These are phyloP conservation scores for Coenonympha arcania DNA, from an alignment of 2,888 invertebrate species.

Conservation along the genomic window DNA sequence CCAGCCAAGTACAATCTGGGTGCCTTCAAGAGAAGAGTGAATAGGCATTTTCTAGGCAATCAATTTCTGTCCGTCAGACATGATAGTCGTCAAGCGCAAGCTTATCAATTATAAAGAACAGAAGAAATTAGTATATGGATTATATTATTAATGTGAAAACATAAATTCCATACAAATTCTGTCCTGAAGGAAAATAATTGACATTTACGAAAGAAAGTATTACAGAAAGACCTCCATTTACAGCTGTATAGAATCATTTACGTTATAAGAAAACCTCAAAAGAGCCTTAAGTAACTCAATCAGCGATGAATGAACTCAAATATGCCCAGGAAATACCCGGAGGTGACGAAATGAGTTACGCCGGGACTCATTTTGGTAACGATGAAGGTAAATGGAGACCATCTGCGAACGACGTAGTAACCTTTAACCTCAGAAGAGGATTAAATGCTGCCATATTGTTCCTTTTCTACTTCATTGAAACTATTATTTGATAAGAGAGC, in stretches of 20 bases:
- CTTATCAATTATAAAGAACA: no score
- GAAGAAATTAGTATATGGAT: no score
- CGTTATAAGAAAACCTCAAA: slow-evolving; percentile 26
- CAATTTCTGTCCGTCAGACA: no score
- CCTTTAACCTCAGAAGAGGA: slow-evolving; percentile 51
- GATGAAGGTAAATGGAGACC: slow-evolving; percentile 60
- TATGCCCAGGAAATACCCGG: slow-evolving; percentile 39
- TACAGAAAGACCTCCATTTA: neutral
- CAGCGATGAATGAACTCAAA: slow-evolving; percentile 29
- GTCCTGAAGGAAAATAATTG: neutral
- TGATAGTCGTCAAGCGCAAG: no score
- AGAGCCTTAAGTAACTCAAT: slow-evolving; percentile 29
- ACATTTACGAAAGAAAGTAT: neutral
- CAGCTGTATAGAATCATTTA: slow-evolving; percentile 3
- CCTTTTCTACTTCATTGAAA: slow-evolving; percentile 30
- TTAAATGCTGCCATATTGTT: neutral
- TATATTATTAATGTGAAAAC: no score
- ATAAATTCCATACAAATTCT: no score
- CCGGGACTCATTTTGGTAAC: slow-evolving; percentile 54
- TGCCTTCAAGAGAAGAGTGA: no score
- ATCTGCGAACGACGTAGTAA: slow-evolving; percentile 51
- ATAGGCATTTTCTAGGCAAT: no score
- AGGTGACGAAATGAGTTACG: slow-evolving; percentile 57
- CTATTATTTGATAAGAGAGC: no score
- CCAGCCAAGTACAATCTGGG: no score